Evolutionary conservation across 2,888 invertebrate species (phyloP).

Genomic region (Hirtodrosophila trivittata): DNA sequence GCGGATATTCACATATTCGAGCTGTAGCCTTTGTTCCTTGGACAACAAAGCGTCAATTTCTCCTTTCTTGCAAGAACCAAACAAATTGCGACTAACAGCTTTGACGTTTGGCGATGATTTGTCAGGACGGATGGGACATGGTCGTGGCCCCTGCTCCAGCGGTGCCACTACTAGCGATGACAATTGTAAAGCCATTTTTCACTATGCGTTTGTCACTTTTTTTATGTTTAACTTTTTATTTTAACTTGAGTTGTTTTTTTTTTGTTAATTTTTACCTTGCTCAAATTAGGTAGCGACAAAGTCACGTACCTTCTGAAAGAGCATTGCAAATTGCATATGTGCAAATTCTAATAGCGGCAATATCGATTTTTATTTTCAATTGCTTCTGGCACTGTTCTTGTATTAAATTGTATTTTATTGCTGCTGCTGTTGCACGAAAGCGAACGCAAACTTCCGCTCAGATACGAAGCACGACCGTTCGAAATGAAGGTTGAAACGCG

Average conservation of each 20-base stretch:
- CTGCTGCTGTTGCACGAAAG: conserved; percentile 3
- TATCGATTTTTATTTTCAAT: conserved; percentile 20
- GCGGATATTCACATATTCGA: not conserved
- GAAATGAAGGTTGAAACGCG: not conserved
- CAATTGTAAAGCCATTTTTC: conserved; percentile 11
- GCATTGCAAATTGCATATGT: conserved; percentile 55
- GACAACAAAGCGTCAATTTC: conserved; percentile 11
- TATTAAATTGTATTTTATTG: conserved; percentile 9
- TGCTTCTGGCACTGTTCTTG: conserved; percentile 24
- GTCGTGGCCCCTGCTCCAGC: not conserved
- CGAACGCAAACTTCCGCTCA: conserved; percentile 1
- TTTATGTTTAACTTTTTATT: conserved; percentile 10
- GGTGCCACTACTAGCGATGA: conserved; percentile 9
- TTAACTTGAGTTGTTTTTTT: conserved; percentile 6
- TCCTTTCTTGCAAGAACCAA: conserved; percentile 2
- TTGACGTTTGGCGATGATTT: not conserved
- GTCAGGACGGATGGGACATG: conserved; percentile 5
- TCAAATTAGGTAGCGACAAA: conserved; percentile 39
- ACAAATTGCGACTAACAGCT: conserved; percentile 32
- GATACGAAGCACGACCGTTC: not conserved
- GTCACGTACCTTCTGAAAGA: conserved; percentile 49
- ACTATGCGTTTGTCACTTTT: conserved; percentile 10
- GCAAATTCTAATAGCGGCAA: conserved; percentile 16
- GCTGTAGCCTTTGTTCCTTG: not conserved
- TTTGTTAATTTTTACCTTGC: conserved; percentile 16